Evolutionary conservation across 2,888 invertebrate genomes (phyloP).

Genomic region (Coelogynopora nodosa): DNA sequence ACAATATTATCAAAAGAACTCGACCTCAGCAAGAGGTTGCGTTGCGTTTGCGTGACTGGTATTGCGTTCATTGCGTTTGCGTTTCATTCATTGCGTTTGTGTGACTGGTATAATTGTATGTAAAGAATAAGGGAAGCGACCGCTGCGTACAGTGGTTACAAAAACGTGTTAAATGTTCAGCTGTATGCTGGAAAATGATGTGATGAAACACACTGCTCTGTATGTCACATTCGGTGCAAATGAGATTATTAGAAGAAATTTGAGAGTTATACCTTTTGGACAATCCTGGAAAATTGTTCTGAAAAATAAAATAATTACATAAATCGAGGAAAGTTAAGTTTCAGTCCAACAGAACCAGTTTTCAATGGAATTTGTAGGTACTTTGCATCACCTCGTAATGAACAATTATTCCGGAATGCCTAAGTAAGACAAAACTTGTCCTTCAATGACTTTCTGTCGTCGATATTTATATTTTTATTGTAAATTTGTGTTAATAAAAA

Average conservation of each 20-base stretch:
- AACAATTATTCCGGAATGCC: neutral
- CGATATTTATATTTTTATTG: neutral
- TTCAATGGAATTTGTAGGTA: neutral
- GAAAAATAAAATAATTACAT: neutral
- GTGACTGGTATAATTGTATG: neutral
- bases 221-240: neutral
- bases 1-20: neutral
- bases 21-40: neutral
- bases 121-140: neutral
- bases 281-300: neutral
- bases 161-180: neutral
- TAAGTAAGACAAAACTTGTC: neutral
- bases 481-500: neutral
- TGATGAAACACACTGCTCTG: neutral
- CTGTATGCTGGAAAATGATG: neutral
- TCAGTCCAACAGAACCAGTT: neutral
- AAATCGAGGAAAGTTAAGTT: neutral
- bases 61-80: too few species aligned
- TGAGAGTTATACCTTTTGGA: neutral
- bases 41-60: neutral
- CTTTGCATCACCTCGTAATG: neutral
- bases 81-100: neutral
- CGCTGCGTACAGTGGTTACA: neutral
- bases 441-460: constrained; percentile 2
- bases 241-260: neutral